Base-by-base conservation (phyloP, 2,113 vertebrate genomes). In the Setophaga kirtlandii region DNA sequence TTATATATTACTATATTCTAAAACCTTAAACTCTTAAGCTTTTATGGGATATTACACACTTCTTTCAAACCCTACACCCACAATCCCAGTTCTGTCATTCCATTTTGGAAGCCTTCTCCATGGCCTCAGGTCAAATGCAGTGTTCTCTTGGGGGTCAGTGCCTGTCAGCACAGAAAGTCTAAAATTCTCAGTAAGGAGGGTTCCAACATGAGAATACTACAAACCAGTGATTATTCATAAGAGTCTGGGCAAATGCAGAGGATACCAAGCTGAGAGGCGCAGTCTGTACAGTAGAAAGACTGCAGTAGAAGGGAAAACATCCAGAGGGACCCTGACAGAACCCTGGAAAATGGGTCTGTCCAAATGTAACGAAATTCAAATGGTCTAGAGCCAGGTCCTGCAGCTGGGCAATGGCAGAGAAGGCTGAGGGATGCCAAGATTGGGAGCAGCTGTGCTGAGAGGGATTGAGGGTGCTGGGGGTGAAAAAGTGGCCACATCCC, bases 211-310 rank as follows among this genome's bases (percentile, higher is more conserved):
- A 63, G 47, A 76, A 49, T 44, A 22, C 15, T 11, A 4, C 15
- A 88, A n/a, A 82, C 16, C 19, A 5, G 17, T 28, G 44, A 25
- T n/a, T 46, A n/a, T 37, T 46, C 14, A 2, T 15, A 53, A 42
- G 6, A 35, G 8, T 10, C 22, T 82, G 20, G 64, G 62, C 9
- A 74, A 74, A 46, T 9, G 16, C 3, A 9, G 25, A 49, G 41
- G 41, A 44, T 49, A 41, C n/a, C 46, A n/a, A 59, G 13, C 12
- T 52, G 46, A 55, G 41, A 30, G 12, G 12, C 18, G 21, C 62
- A 75, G 37, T 1, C 16, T 20, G 0, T 10, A 7, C 5, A 12
- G 10, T 3, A 5, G 21, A 33, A 10, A 39, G 37, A 39, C 37
- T 39, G 37, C 37, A 39, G 37, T 5, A n/a, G 59, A 68, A 73